Base-by-base conservation (phyloP, 1,140 invertebrate genomes). In the Spodoptera litura region DNA sequence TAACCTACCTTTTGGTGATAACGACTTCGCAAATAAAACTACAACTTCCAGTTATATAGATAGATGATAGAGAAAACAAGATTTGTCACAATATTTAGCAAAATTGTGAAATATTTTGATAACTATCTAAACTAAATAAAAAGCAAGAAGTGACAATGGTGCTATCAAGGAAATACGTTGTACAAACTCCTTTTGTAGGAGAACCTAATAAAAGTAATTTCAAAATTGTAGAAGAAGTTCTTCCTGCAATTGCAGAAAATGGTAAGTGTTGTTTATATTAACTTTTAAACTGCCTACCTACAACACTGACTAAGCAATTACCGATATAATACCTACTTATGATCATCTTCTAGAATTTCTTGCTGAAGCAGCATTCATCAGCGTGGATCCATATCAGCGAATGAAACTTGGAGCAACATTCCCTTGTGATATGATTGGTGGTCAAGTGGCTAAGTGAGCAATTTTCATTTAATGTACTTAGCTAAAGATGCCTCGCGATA, bases 311-410 rank as follows among this genome's bases (percentile, higher is more conserved):
- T 31, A 31, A 31, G 31, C 31, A 31, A 31, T 0, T 31, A 31
- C 31, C 31, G 31, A 31, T 5, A 31, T 8, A 58, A 25, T 9
- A 15, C 15, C 4, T 12, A 31, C 35, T 61, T 35, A 13, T 13
- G 49, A 35, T 52, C 6, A 62, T 52, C 31, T 89, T 91, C 11
- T 85, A 95, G 94, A 95, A 81, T 89, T 95, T 73, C 74, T 95
- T n/a, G 86, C 85, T 56, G 86, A 95, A 85, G 94, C 94, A 15
- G 87, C 87, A 52, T 95, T 88, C 81, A 79, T 94, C 2, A 94
- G 91, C 51, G 93, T 95, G 0, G 95, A 95, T 84, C 95, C 95
- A 11, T 95, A 95, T 73, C 94, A 95, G 88, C 85, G 94, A 79
- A 68, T 86, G 76, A 88, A 88, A 73, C 71, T 86, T 9, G 81